These are phyloP conservation scores for Meandrusa payeni DNA, from an alignment of 2,888 invertebrate genomes.

Conservation along the genomic window DNA sequence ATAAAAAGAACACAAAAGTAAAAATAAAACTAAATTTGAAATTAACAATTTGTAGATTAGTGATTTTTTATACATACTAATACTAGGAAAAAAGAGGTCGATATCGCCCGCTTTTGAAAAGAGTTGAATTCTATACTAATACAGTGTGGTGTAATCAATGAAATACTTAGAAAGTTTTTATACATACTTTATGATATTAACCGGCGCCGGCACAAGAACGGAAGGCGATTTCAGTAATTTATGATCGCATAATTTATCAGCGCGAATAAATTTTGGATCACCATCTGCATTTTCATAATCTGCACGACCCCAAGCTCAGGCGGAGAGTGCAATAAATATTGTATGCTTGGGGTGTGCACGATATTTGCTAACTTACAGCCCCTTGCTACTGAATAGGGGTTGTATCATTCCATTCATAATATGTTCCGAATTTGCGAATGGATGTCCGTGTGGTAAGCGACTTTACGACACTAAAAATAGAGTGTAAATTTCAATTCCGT, in stretches of 20 bases:
- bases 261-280: slow-evolving; percentile 39
- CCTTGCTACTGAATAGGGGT: slow-evolving; percentile 52
- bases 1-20: too few relatives aligned
- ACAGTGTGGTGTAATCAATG: slow-evolving; percentile 2
- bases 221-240: slow-evolving; percentile 23
- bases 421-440: slow-evolving; percentile 51
- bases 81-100: too few relatives aligned
- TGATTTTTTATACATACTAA: too few relatives aligned
- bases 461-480: slow-evolving; percentile 34
- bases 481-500: slow-evolving; percentile 33
- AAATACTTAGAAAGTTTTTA: slow-evolving; percentile 3
- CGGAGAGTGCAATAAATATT: slow-evolving; percentile 64
- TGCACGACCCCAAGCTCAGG: slow-evolving; percentile 46
- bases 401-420: slow-evolving; percentile 65
- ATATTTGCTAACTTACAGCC: slow-evolving; percentile 67
- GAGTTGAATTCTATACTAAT: too few relatives aligned
- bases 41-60: too few relatives aligned
- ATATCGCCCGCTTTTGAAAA: too few relatives aligned
- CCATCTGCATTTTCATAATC: slow-evolving; percentile 60
- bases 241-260: slow-evolving; percentile 41
- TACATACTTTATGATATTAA: slow-evolving; percentile 23
- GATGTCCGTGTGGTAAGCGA: slow-evolving; percentile 36
- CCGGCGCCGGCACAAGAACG: slow-evolving; percentile 21
- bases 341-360: slow-evolving; percentile 62
- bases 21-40: too few relatives aligned